These are phyloP conservation scores for Mimas tiliae DNA, from an alignment of 2,888 invertebrate species.

Conservation along the genomic window DNA sequence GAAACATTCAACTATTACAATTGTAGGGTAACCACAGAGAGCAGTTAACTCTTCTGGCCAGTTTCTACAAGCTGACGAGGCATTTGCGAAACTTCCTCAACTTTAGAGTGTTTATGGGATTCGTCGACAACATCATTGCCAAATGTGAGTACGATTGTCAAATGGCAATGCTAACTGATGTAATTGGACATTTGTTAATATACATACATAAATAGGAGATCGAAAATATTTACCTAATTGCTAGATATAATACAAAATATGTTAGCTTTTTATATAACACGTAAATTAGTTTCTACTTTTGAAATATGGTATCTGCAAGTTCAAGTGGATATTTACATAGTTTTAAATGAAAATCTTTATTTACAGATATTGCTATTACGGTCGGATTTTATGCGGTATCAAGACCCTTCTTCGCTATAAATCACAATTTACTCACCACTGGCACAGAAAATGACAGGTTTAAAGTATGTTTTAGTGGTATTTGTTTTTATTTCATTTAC, in stretches of 20 bases:
- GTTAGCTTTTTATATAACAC: too few species aligned
- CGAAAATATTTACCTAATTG: too few species aligned
- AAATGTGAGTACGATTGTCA: constrained; percentile 88
- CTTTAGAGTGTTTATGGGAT: constrained; percentile 96
- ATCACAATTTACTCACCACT: constrained; percentile 88
- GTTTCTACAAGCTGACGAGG: constrained; percentile 94
- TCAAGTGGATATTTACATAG: too few species aligned
- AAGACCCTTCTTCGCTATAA: constrained; percentile 93
- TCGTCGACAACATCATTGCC: constrained; percentile 97
- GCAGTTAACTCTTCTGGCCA: constrained; percentile 92
- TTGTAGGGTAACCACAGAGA: constrained; percentile 92
- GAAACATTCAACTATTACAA: not conserved
- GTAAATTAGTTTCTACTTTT: too few species aligned
- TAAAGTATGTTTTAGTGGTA: constrained; percentile 78
- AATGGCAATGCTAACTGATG: not conserved
- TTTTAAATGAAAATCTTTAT: not conserved
- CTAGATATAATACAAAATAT: too few species aligned
- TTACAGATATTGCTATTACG: constrained; percentile 94
- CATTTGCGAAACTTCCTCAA: constrained; percentile 94
- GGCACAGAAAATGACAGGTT: constrained; percentile 91
- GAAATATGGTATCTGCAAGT: too few species aligned
- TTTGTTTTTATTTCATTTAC: too few species aligned
- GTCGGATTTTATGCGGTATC: constrained; percentile 98
- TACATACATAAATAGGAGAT: too few species aligned
- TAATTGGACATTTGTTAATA: not conserved